phyloP scores from a whole-genome alignment of 2,888 invertebrate genomes.

The Eugnorisma glareosa region DNA sequence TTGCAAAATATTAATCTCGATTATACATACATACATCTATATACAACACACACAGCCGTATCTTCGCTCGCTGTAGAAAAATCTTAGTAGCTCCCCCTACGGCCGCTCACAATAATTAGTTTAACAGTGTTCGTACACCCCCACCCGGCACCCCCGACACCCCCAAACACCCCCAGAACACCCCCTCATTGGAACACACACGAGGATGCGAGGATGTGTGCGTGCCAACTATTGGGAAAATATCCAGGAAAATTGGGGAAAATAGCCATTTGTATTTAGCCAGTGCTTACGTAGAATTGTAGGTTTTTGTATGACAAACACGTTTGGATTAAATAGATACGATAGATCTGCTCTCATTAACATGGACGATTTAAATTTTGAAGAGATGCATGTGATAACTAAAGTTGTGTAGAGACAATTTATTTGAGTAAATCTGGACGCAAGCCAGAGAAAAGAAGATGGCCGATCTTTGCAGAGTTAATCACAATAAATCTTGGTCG shows the following conservation, averaged over 20 bases:
- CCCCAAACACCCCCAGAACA: conserved; percentile 45
- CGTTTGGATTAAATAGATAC: conserved; percentile 42
- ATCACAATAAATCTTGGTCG: conserved; percentile 40
- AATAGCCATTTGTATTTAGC: conserved; percentile 75
- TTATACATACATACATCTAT: conserved; percentile 46
- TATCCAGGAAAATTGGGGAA: conserved; percentile 77
- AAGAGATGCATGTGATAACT: conserved; percentile 26
- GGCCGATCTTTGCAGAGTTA: not conserved
- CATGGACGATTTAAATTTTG: conserved; percentile 46
- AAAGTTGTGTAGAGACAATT: conserved; percentile 8
- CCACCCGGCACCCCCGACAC: conserved; percentile 53
- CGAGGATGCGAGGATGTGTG: conserved; percentile 62
- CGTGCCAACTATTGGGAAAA: conserved; percentile 77
- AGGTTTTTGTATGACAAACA: conserved; percentile 63
- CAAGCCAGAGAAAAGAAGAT: conserved; percentile 16
- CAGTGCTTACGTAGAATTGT: conserved; percentile 46
- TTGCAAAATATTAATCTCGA: conserved; percentile 71
- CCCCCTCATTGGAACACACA: conserved; percentile 65
- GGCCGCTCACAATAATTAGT: conserved; percentile 81
- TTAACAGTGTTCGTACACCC: conserved; percentile 83
- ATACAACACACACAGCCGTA: conserved; percentile 67
- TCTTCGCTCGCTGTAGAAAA: conserved; percentile 76
- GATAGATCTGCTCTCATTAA: conserved; percentile 27
- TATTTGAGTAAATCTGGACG: conserved; percentile 24
- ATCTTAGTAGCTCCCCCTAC: conserved; percentile 77